Evolutionary conservation across 2,888 invertebrate species (phyloP).

Genomic region (Nudaria mundana): DNA sequence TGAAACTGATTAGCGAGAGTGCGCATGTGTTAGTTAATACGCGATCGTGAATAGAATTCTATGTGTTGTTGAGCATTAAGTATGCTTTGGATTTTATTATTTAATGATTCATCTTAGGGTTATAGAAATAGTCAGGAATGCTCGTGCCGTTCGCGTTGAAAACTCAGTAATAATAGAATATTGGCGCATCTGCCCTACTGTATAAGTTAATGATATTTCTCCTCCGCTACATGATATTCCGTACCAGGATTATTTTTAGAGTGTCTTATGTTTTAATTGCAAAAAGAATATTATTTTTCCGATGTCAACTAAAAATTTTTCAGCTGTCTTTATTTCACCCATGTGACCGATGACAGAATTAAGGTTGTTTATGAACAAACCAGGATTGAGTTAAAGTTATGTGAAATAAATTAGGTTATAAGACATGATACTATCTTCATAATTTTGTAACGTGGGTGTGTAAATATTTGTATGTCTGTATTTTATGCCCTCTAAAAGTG

Average conservation of each 20-base stretch:
- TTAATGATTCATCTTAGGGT: constrained; percentile 81
- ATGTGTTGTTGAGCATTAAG: constrained; percentile 76
- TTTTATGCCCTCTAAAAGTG: constrained; percentile 37
- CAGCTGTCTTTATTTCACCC: constrained; percentile 68
- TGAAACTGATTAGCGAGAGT: constrained; percentile 74
- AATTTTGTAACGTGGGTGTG: constrained; percentile 48
- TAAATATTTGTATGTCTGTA: constrained; percentile 42
- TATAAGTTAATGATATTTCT: constrained; percentile 78
- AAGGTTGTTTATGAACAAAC: constrained; percentile 70
- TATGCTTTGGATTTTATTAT: constrained; percentile 80
- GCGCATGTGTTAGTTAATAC: constrained; percentile 67
- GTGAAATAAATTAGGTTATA: constrained; percentile 61
- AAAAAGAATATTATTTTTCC: constrained; percentile 68
- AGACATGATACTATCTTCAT: constrained; percentile 56
- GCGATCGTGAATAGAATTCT: constrained; percentile 65
- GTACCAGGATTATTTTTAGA: constrained; percentile 69
- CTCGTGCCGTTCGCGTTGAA: constrained; percentile 71
- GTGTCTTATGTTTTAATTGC: constrained; percentile 77
- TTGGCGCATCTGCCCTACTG: constrained; percentile 76
- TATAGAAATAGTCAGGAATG: constrained; percentile 80
- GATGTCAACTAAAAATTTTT: constrained; percentile 67
- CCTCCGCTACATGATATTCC: constrained; percentile 66
- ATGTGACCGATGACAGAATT: constrained; percentile 75
- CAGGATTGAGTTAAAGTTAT: constrained; percentile 61
- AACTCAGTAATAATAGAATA: constrained; percentile 80